Evolutionary conservation across 2,888 invertebrate species (phyloP), one percentile per base, ranked within the genome.

Genomic region (Chrysolina haemoptera): DNA sequence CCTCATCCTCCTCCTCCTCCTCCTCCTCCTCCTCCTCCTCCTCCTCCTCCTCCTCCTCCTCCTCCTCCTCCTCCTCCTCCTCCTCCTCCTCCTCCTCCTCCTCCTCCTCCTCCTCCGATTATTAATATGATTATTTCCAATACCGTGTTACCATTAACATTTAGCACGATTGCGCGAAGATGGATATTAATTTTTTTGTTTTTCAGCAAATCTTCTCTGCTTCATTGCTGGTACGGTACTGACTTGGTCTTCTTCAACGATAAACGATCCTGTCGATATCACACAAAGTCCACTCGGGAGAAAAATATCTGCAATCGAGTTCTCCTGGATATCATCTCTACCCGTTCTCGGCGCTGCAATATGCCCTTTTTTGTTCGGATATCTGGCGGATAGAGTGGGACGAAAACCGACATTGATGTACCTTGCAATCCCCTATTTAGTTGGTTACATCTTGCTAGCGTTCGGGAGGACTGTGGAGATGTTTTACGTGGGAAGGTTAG

Each of bases 321-420:
- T 85, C 14, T 89, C 90, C 0, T 91, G 91, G 91, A 87, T 91
- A 64, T 90, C 89, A 0, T 89, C 90, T 0, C 81, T 90, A 43
- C 78, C 89, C 9, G 86, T 90, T 0, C 55, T 90, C 53, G 91
- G 91, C 4, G 89, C 90, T 1, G 84, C 87, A 9, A 77, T 89
- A 87, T 94, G 94, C 0, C 93, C 94, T 0, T 93, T 94, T 82
- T 84, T 91, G n/a, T 94, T 93, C 0, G 95, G 94, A 20, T 90
- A 90, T 12, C 86, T 91, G 1, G 92, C 93, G 0, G 91, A 93
- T 67, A 91, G 88, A 79, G 88, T 93, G 68, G 94, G 94, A 0
- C 89, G 94, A 35, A 94, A 94, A 88, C 90, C 90, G 89, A 91
- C 93, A 0, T 87, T 95, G 10, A 84, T 95, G 4, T 86, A 91